Conservation (phyloP, 2,888 invertebrate genomes). For the Hydrotaea cyrtoneurina region DNA sequence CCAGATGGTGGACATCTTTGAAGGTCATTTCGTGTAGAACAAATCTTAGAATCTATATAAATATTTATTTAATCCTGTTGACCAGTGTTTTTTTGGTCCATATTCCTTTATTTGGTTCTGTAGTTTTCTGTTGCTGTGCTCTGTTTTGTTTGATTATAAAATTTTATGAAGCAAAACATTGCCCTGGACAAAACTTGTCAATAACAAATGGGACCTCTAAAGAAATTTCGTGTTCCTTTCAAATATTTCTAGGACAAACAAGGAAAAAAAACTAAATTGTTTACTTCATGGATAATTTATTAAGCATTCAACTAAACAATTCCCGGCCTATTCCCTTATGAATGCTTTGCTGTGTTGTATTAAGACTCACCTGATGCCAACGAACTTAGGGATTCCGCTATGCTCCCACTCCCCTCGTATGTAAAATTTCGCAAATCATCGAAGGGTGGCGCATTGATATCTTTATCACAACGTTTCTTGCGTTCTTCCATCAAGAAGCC, state of each 20-base stretch:
- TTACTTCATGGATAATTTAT: background rate
- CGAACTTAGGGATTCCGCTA: slow-evolving; percentile 97
- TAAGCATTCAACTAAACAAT: no score
- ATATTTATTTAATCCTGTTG: no score
- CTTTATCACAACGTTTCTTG: slow-evolving; percentile 96
- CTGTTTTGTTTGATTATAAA: background rate
- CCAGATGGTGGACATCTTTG: no score
- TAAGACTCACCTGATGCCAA: slow-evolving; percentile 91
- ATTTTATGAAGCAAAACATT: background rate
- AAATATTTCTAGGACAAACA: background rate
- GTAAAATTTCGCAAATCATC: slow-evolving; percentile 99
- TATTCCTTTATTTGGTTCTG: no score
- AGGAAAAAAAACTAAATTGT: background rate
- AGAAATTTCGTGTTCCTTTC: background rate
- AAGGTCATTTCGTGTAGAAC: no score
- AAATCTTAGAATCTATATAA: no score
- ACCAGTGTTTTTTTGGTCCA: no score
- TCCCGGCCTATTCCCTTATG: no score
- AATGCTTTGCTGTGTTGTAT: background rate
- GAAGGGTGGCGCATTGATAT: slow-evolving; percentile 98
- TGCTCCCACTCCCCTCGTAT: slow-evolving; percentile 98
- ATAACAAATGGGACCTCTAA: background rate
- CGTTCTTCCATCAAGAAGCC: slow-evolving; percentile 98
- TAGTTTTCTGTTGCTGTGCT: no score
- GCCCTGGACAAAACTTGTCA: background rate